A percentile compares a stretch with the other conserved stretches of the same genome.
Evolutionary conservation across 92 coral and sea anemone species (phyloP).

Genomic region (Meandrina meandrites): DNA sequence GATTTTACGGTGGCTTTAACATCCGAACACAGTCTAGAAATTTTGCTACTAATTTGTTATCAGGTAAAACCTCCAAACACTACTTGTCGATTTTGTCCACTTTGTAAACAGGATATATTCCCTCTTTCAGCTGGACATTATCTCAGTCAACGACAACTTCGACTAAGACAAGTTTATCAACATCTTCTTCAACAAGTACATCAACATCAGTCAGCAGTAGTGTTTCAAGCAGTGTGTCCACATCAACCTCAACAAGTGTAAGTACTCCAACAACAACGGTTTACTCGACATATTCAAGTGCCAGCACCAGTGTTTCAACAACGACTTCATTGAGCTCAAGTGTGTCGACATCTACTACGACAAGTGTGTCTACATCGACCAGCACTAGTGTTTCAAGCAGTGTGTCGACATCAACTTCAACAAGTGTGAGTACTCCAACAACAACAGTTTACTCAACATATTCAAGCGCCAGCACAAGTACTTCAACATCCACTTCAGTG

Average conservation of each 20-base stretch:
- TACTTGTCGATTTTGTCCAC: too few species aligned
- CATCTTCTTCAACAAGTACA: background rate
- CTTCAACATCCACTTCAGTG: background rate
- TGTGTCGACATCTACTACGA: background rate
- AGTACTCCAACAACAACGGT: background rate
- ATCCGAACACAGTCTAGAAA: too few species aligned
- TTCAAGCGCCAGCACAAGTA: background rate
- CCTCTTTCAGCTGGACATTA: too few species aligned
- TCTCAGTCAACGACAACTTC: slow-evolving; percentile 11
- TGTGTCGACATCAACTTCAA: slow-evolving; percentile 4
- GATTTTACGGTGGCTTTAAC: too few species aligned
- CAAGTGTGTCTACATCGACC: background rate
- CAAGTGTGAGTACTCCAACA: slow-evolving; percentile 26
- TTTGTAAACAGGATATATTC: too few species aligned
- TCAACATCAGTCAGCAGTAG: background rate
- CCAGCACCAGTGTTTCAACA: slow-evolving; percentile 7
- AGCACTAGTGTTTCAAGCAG: background rate
- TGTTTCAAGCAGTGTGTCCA: too few species aligned
- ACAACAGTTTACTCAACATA: slow-evolving; percentile 10
- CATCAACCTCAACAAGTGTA: background rate
- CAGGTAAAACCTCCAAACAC: too few species aligned
- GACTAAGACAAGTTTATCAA: background rate
- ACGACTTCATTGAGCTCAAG: slow-evolving; percentile 22
- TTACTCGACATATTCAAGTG: background rate
- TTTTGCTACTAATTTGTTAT: too few species aligned